Percentiles rank a stretch among this genome's conserved stretches.
Evolutionary conservation across 2,113 vertebrate species (phyloP).

Genomic region (Sigmodon hispidus): DNA sequence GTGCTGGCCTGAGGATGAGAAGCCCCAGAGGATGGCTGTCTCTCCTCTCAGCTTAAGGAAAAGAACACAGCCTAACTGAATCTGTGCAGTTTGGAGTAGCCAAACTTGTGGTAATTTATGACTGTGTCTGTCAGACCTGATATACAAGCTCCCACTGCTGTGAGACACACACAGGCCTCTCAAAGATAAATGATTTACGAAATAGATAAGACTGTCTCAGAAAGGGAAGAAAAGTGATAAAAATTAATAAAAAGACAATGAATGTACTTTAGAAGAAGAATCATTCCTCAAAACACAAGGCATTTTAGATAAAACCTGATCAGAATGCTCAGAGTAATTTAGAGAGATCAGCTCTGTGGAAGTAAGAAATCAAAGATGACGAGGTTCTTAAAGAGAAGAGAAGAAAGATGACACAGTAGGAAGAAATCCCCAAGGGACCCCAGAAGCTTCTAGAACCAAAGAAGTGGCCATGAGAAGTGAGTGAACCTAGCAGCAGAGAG

Average conservation of each 20-base stretch:
- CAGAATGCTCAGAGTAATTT: neutral
- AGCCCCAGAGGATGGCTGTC: accelerated
- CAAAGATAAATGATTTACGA: neutral
- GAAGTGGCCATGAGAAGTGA: neutral
- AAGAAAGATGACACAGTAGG: neutral
- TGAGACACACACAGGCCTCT: neutral
- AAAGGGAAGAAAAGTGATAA: neutral
- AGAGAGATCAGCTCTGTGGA: neutral
- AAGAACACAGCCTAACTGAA: neutral
- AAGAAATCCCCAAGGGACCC: neutral
- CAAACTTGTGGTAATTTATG: neutral
- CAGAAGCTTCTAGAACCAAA: neutral
- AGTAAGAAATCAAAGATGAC: neutral
- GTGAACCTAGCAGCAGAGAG: neutral
- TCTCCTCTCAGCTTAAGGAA: neutral
- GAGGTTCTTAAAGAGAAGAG: neutral
- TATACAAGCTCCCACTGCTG: neutral
- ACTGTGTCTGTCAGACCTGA: neutral
- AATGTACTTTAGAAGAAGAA: neutral
- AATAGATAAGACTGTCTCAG: neutral
- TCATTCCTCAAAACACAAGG: neutral
- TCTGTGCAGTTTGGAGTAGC: neutral
- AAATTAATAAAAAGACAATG: neutral
- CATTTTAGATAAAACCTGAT: neutral
- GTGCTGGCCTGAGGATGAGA: neutral